These are phyloP conservation scores for Eilema sororculum DNA, from an alignment of 2,888 invertebrate species.

Conservation along the genomic window DNA sequence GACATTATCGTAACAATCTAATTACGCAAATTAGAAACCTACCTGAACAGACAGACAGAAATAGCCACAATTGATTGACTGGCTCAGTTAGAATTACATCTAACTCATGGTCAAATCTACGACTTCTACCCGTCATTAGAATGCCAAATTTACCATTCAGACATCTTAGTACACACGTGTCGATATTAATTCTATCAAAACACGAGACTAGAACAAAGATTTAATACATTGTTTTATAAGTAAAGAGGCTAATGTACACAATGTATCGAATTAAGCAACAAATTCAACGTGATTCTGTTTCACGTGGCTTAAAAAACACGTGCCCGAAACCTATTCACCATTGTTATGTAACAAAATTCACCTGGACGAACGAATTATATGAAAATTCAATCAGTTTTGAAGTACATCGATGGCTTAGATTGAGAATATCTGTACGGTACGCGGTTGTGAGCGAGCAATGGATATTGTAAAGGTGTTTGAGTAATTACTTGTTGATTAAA, in stretches of 20 bases:
- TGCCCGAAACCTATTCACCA: conserved; percentile 27
- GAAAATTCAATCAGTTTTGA: conserved; percentile 11
- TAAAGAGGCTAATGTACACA: conserved; percentile 22
- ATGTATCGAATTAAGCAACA: conserved; percentile 29
- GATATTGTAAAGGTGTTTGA: background rate
- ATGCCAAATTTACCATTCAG: background rate
- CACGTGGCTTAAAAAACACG: conserved; percentile 45
- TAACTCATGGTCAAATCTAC: background rate
- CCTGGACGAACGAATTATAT: conserved; percentile 12
- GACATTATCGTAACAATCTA: background rate
- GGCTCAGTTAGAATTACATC: background rate
- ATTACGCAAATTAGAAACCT: background rate
- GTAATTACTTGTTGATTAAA: background rate
- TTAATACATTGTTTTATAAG: conserved; percentile 19
- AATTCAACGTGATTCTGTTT: conserved; percentile 41
- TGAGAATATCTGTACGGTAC: background rate
- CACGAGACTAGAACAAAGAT: conserved; percentile 14
- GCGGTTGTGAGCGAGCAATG: conserved; percentile 6
- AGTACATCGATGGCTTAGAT: conserved; percentile 1
- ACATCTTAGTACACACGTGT: conserved; percentile 9
- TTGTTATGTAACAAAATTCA: conserved; percentile 16
- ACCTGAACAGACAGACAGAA: background rate
- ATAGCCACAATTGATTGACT: conserved; percentile 1
- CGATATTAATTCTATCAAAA: background rate
- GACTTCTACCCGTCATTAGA: background rate